Conservation (phyloP, 2,888 invertebrate genomes). For the Lucinisca nassula region DNA sequence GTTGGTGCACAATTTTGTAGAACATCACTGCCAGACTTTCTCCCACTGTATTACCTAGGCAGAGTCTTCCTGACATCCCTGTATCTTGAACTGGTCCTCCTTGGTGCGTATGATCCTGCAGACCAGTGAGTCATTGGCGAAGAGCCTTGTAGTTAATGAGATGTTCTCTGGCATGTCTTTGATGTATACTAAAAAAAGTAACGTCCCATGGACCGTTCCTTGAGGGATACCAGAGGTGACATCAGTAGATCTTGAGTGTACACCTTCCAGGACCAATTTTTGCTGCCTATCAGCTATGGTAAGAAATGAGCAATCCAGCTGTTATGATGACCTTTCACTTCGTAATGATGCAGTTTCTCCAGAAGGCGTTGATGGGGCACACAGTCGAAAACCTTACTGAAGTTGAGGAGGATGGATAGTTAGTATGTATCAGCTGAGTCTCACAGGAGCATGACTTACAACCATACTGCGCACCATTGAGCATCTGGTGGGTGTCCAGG, state of each 20-base stretch:
- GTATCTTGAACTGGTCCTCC: too few relatives aligned
- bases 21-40: too few relatives aligned
- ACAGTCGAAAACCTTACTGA: not conserved
- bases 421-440: not conserved
- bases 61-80: too few relatives aligned
- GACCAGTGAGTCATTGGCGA: not conserved
- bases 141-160: not conserved
- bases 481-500: not conserved
- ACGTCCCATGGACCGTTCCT: not conserved
- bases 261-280: not conserved
- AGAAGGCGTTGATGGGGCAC: not conserved
- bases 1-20: too few relatives aligned
- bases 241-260: not conserved
- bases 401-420: not conserved
- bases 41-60: too few relatives aligned
- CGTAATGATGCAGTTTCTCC: not conserved
- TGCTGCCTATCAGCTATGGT: not conserved
- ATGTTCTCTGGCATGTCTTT: not conserved
- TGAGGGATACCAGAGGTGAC: not conserved
- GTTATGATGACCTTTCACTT: not conserved
- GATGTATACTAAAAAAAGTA: not conserved
- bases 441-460: not conserved
- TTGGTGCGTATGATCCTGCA: not conserved
- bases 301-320: not conserved
- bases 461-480: not conserved